These are phyloP conservation scores for Nixonia krombeini DNA, from an alignment of 1,140 invertebrate species.

Conservation along the genomic window DNA sequence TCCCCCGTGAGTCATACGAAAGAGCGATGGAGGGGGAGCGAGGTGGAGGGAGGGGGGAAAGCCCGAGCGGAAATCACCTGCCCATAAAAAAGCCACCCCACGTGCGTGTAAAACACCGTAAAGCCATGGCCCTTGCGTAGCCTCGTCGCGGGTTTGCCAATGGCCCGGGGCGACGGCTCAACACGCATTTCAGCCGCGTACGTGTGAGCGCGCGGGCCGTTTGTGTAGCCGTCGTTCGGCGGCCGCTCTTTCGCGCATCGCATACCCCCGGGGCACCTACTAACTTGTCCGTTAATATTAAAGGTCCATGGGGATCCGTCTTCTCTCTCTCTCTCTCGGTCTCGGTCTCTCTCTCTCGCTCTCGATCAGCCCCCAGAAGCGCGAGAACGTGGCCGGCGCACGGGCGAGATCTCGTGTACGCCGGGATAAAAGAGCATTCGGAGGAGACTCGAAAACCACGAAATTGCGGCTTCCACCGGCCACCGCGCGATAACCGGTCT, in stretches of 20 bases:
- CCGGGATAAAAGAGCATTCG: slow-evolving; percentile 42
- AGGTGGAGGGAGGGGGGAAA: slow-evolving; percentile 12
- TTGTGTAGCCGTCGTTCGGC: slow-evolving; percentile 25
- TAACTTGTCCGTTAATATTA: slow-evolving; percentile 70
- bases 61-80: slow-evolving; percentile 48
- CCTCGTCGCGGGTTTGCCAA: too few species aligned
- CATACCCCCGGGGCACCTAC: slow-evolving; percentile 53
- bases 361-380: slow-evolving; percentile 24
- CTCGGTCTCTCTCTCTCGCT: too few species aligned
- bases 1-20: slow-evolving; percentile 30
- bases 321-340: too few species aligned
- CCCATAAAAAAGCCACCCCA: slow-evolving; percentile 44
- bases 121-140: slow-evolving; percentile 23
- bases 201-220: slow-evolving; percentile 27
- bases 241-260: slow-evolving; percentile 32
- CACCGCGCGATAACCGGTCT: slow-evolving; percentile 47
- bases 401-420: slow-evolving; percentile 37
- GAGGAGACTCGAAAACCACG: slow-evolving; percentile 25
- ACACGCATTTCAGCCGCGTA: slow-evolving; percentile 7
- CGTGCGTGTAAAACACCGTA: slow-evolving; percentile 38
- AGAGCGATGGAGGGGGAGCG: slow-evolving; percentile 23
- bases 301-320: slow-evolving; percentile 61
- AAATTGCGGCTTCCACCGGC: slow-evolving; percentile 49
- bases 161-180: slow-evolving; percentile 40
- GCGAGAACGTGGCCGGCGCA: too few species aligned